Evolutionary conservation across 2,113 vertebrate species (phyloP), one percentile per base, ranked within the genome.

Genomic region (Pipa parva): DNA sequence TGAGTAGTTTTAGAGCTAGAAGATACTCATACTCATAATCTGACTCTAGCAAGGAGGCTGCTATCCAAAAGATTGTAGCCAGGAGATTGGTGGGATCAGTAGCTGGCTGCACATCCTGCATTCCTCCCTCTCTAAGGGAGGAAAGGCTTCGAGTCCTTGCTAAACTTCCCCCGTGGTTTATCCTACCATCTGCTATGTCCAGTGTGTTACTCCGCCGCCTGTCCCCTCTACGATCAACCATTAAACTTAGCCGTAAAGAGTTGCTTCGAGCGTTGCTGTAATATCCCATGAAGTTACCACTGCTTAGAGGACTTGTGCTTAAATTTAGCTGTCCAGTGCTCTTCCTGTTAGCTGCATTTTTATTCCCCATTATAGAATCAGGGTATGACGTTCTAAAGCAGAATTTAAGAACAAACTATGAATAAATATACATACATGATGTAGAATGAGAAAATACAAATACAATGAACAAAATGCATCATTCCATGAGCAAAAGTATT

Each of bases 21-120:
- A 98, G 89, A 73, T 98, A 99, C 81, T 99, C 97, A 29, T 97
- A 98, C 71, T 99, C 97, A 1, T 99, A 99, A 85, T 99, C 97
- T 0, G 97, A 99, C 83, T 99, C 97, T 0, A 99, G 80, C 61
- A 99, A 82, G 0, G 97, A 98, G 1, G 92, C 77, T 8, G 94
- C 95, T 51, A 98, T 98, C 97, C 97, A 99, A 79, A 99, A 99
- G 52, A 99, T 92, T 5, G 93, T 97, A 72, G 95, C 96, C 93
- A 99, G 90, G 83, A 99, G 82, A 76, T 93, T 96, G 29, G 91
- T 76, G 18, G 96, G 97, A 81, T 98, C 96, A 75, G 92, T 92
- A 56, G 95, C 86, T 27, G 91, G 88, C 63, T 88, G 88, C 74
- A 87, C 84, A 56, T 91, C 90, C 10, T 88, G 81, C 63, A 79